Evolutionary conservation across 2,797 vertebrate genomes (phyloP).

Genomic region (Chelidonichthys spinosus): DNA sequence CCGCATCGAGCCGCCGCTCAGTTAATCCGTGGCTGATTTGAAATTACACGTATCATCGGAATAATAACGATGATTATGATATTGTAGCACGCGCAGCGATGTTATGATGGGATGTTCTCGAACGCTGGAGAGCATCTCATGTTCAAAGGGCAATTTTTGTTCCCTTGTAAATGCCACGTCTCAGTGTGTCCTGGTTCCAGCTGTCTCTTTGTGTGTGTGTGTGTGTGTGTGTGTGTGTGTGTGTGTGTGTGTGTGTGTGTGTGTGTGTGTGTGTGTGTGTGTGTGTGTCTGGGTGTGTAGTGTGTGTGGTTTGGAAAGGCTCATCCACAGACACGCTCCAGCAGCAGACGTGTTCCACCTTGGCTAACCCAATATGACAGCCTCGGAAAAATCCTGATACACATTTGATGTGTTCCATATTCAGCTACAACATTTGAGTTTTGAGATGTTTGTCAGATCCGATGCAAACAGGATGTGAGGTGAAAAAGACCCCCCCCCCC

Average conservation of each 20-base stretch:
- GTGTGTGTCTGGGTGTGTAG: constrained; percentile 27
- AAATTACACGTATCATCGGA: constrained; percentile 40
- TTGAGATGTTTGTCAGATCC: constrained; percentile 22
- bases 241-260: constrained; percentile 2
- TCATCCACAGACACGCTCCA: constrained; percentile 57
- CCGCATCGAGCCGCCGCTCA: constrained; percentile 20
- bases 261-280: constrained; percentile 3
- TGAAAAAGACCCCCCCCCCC: background rate
- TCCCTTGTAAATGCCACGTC: constrained; percentile 64
- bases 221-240: constrained; percentile 19
- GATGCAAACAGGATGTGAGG: background rate
- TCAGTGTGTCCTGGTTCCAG: constrained; percentile 40
- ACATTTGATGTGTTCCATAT: constrained; percentile 54
- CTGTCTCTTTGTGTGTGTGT: background rate
- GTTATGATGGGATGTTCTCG: constrained; percentile 29
- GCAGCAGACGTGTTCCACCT: constrained; percentile 59
- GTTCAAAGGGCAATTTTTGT: constrained; percentile 37
- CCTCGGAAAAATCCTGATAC: constrained; percentile 55
- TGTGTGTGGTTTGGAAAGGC: constrained; percentile 55
- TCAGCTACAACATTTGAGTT: constrained; percentile 35
- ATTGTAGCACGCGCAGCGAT: background rate
- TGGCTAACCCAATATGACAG: constrained; percentile 66
- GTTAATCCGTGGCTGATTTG: constrained; percentile 30
- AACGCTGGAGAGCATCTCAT: constrained; percentile 20
- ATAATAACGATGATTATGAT: constrained; percentile 36